Base-by-base conservation (phyloP, 2,888 invertebrate genomes). In the Dicycla oo region DNA sequence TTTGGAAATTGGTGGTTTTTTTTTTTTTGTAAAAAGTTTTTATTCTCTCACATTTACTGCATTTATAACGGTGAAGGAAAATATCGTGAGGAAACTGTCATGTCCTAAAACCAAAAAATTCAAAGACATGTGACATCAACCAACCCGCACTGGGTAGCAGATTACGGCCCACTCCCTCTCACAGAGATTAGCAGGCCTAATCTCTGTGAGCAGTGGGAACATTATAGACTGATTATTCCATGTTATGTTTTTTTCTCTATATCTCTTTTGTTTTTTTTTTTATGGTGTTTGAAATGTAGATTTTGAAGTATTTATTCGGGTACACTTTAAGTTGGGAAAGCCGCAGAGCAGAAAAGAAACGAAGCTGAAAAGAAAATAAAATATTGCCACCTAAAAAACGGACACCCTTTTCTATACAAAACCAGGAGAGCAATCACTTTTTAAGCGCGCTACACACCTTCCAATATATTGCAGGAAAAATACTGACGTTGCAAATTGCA, bases 401-500 rank as follows among this genome's bases (percentile, higher is more conserved):
- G 57, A 51, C 45, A 58, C 13, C 10, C 23, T 58, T 78, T 40
- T 18, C 54, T 49, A 56, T 34, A 61, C 43, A 60, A 61, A 61
- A 66, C 65, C 60, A 47, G 45, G 34, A 51, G 57, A 62, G 73
- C 73, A 67, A 67, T 74, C 62, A 60, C 61, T 66, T 76, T 76
- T 73, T 65, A 76, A 76, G 80, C 64, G 64, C 38, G 58, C 63
- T 43, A 69, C 69, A 80, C 76, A 63, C 81, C 70, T 79, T 76
- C 58, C 66, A 58, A 60, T 70, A 76, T 81, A 66, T 63, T 40
- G 53, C 57, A 70, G 70, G 60, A 66, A 76, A 81, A 76, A 81
- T 81, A 56, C 66, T 70, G 81, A 70, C 82, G 81, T 76, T 81
- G 81, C 77, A 79, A 79, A 77, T 81, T 70, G 78, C 78, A 81